Conservation (phyloP, 2,888 invertebrate species). For the Drosophila stalkeri region DNA sequence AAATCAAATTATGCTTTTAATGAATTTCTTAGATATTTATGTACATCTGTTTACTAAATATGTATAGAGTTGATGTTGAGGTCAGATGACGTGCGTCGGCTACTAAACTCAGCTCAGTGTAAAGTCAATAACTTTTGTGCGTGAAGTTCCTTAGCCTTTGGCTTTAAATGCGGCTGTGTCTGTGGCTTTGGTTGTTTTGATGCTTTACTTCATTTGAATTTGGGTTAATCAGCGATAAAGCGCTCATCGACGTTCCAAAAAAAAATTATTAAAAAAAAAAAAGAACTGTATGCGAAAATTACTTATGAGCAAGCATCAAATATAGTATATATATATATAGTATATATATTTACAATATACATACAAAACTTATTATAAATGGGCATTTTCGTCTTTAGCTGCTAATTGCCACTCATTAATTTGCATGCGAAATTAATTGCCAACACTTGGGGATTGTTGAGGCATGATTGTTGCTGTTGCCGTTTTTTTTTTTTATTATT, state of each 20-base stretch:
- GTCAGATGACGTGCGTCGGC: conserved; percentile 13
- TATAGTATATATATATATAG: conserved; percentile 11
- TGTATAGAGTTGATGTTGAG: not conserved
- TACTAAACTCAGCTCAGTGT: conserved; percentile 2
- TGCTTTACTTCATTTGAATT: conserved; percentile 57
- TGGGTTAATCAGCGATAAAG: conserved; percentile 77
- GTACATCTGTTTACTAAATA: not conserved
- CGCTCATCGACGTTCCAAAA: conserved; percentile 62
- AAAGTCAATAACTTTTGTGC: conserved; percentile 67
- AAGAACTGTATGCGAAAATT: conserved; percentile 44
- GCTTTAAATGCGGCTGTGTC: conserved; percentile 32
- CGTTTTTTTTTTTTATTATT: not conserved
- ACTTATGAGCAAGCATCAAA: conserved; percentile 31
- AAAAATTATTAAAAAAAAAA: not conserved
- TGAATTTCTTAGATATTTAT: not conserved
- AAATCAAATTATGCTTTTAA: not conserved
- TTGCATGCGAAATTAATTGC: conserved; percentile 71
- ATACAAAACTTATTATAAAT: conserved; percentile 62
- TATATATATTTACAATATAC: conserved; percentile 41
- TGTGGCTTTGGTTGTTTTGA: conserved; percentile 38
- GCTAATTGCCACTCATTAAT: conserved; percentile 72
- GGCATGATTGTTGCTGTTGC: conserved; percentile 16
- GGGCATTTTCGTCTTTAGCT: conserved; percentile 63
- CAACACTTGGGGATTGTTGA: conserved; percentile 49
- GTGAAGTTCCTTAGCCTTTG: conserved; percentile 70